phyloP scores from a whole-genome alignment of 2,797 vertebrate species.

The Choloepus didactylus region DNA sequence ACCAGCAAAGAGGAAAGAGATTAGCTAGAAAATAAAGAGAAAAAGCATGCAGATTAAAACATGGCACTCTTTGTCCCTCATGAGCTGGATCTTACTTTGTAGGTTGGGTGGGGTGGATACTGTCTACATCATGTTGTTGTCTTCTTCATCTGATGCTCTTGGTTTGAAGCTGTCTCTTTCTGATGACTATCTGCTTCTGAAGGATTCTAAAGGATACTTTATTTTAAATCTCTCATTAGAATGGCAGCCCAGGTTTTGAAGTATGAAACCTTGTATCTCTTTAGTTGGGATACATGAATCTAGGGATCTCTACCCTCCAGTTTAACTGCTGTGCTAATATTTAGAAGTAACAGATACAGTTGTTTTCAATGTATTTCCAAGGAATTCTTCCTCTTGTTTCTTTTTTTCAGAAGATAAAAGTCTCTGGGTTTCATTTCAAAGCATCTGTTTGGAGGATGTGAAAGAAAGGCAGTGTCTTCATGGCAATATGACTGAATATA shows the following conservation, averaged over 20 bases:
- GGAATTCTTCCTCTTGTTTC: not conserved
- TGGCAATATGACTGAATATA: not conserved
- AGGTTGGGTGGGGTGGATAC: not conserved
- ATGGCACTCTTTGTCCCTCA: not conserved
- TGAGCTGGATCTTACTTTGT: not conserved
- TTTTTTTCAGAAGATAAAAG: not conserved
- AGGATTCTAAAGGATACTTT: not conserved
- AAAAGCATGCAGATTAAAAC: not conserved
- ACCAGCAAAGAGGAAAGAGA: not conserved
- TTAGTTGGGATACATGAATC: not conserved
- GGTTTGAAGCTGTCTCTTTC: not conserved
- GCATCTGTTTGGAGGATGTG: not conserved
- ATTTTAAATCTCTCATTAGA: not conserved
- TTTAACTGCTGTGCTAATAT: not conserved
- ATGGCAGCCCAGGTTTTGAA: not conserved
- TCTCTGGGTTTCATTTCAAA: not conserved
- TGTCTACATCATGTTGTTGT: not conserved
- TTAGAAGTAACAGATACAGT: not conserved
- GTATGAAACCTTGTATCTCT: not conserved
- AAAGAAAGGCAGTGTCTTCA: not conserved
- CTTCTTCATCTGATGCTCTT: not conserved
- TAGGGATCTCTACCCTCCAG: not conserved
- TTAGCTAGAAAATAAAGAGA: not conserved
- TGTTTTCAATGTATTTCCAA: not conserved
- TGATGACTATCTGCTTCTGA: not conserved